These are phyloP conservation scores for Drosophila nigricruria DNA, from an alignment of 2,888 invertebrate genomes.

Conservation along the genomic window DNA sequence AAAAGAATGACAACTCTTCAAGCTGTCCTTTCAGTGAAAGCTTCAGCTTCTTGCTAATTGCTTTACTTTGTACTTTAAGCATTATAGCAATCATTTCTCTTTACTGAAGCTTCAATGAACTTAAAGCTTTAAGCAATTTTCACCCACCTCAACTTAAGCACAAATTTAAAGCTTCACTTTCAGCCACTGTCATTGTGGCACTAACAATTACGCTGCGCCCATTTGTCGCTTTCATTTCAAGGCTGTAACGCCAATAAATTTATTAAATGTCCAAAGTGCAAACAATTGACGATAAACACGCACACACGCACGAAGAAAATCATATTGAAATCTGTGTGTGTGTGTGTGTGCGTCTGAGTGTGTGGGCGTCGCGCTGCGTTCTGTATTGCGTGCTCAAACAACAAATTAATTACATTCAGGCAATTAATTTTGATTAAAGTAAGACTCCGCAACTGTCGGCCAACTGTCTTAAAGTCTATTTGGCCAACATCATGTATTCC, in stretches of 20 bases:
- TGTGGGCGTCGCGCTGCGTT: conserved; percentile 36
- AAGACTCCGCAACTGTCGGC: conserved; percentile 37
- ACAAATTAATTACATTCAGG: conserved; percentile 72
- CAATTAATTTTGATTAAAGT: conserved; percentile 79
- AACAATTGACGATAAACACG: conserved; percentile 53
- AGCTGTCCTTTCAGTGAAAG: neutral
- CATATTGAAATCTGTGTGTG: conserved; percentile 46
- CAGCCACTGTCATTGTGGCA: conserved; percentile 15
- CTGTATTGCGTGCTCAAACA: conserved; percentile 76
- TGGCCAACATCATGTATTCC: conserved; percentile 12
- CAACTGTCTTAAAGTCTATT: conserved; percentile 52
- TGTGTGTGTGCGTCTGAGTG: conserved; percentile 12
- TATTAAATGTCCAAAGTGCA: conserved; percentile 68
- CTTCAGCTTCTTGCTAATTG: neutral
- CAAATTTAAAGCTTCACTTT: neutral
- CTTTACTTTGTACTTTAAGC: too few species aligned
- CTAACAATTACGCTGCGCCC: neutral
- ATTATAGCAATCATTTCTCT: neutral
- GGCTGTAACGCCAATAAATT: conserved; percentile 71
- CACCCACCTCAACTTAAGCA: neutral
- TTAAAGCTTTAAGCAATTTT: neutral
- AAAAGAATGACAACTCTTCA: neutral
- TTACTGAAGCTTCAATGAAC: neutral
- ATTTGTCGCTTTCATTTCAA: conserved; percentile 48
- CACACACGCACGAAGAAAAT: conserved; percentile 30